phyloP scores from a whole-genome alignment of 2,888 invertebrate species.

The Euspilapteryx auroguttella region DNA sequence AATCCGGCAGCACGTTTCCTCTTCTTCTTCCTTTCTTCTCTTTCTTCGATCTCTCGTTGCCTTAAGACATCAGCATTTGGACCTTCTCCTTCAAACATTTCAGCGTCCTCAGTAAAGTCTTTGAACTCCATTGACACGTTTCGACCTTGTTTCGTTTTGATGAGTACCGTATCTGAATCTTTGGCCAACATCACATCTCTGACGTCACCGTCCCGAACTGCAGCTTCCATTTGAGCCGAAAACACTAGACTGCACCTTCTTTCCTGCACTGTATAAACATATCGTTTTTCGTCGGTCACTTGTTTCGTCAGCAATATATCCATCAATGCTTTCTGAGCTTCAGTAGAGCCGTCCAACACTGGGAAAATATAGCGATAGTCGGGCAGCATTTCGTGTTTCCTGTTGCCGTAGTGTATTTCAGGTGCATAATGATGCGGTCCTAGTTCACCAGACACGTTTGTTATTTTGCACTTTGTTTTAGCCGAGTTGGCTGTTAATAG shows the following conservation, averaged over 20 bases:
- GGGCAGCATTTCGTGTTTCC: slow-evolving; percentile 67
- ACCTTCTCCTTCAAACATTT: slow-evolving; percentile 73
- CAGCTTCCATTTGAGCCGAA: slow-evolving; percentile 72
- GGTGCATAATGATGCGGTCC: slow-evolving; percentile 65
- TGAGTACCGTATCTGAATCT: slow-evolving; percentile 72
- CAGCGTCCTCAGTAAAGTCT: slow-evolving; percentile 58
- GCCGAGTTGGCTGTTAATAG: slow-evolving; percentile 55
- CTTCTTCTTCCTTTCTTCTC: slow-evolving; percentile 55
- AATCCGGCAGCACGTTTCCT: slow-evolving; percentile 66
- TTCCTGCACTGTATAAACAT: slow-evolving; percentile 76
- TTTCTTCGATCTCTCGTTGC: slow-evolving; percentile 60
- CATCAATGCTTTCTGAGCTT: slow-evolving; percentile 65
- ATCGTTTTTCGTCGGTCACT: slow-evolving; percentile 61
- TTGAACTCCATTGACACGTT: slow-evolving; percentile 74
- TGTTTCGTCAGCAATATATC: slow-evolving; percentile 64
- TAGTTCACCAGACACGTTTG: slow-evolving; percentile 64
- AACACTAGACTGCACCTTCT: slow-evolving; percentile 75
- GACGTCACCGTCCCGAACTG: slow-evolving; percentile 76
- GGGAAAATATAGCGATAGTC: slow-evolving; percentile 78
- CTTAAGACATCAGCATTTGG: slow-evolving; percentile 66
- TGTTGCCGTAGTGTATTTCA: slow-evolving; percentile 65
- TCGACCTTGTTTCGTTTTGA: slow-evolving; percentile 72
- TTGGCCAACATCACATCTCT: slow-evolving; percentile 77
- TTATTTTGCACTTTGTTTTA: slow-evolving; percentile 64
- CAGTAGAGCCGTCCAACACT: slow-evolving; percentile 67